phyloP scores from a whole-genome alignment of 2,113 vertebrate species.

The Acrocephalus kingi region DNA sequence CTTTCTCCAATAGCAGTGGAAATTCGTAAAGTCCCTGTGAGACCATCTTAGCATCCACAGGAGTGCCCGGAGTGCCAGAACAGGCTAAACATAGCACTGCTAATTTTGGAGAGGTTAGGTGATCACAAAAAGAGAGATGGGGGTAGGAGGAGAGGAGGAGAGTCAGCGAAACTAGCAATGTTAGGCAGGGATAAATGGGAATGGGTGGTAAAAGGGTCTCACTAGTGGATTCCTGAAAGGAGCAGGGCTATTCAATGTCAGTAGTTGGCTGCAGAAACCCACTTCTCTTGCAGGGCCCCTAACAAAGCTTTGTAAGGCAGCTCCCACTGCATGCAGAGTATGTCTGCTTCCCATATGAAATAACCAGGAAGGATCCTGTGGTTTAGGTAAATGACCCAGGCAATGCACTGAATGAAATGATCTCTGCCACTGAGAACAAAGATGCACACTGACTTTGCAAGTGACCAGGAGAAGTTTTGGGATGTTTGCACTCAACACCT shows the following conservation, averaged over 20 bases:
- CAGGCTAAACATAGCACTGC: slow-evolving; percentile 52
- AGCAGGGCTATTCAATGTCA: background rate
- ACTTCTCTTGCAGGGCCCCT: background rate
- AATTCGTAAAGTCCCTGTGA: slow-evolving; percentile 13
- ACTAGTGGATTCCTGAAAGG: background rate
- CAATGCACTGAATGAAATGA: background rate
- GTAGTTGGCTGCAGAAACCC: background rate
- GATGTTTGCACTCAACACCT: background rate
- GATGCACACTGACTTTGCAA: background rate
- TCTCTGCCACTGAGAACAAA: background rate
- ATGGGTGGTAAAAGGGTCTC: background rate
- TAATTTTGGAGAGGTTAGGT: slow-evolving; percentile 47
- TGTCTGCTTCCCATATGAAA: background rate
- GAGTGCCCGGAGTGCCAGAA: background rate
- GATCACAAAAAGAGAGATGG: background rate
- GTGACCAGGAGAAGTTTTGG: background rate
- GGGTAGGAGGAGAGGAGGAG: background rate
- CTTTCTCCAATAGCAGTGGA: slow-evolving; percentile 40
- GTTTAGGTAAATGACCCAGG: background rate
- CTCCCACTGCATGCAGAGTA: background rate
- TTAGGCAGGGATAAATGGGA: background rate
- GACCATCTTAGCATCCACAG: background rate
- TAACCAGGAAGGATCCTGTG: background rate
- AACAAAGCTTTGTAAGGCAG: background rate
- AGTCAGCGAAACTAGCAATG: background rate